Base-by-base conservation (phyloP, 2,113 vertebrate species). In the Pterophyllum scalare region DNA sequence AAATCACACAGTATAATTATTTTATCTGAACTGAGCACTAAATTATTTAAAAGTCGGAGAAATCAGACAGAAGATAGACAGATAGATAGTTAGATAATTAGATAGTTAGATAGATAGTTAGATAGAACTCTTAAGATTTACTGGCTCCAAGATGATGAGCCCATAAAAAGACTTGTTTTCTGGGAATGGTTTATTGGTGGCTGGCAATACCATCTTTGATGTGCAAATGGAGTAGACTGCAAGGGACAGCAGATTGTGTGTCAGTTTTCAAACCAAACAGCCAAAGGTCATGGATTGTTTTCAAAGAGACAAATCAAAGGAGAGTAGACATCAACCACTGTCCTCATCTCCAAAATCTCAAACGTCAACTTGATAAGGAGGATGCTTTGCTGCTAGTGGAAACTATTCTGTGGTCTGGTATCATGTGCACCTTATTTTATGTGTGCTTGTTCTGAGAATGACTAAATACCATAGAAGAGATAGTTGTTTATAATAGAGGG, bases 181-280 rank as follows among this genome's bases (percentile, higher is more conserved):
- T 28, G 40, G 64, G 40, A 70, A 28, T 22, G 7, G 15, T 70
- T 70, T 70, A 31, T 70, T 70, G 65, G 46, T 3, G 43, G 28
- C 19, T 70, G 40, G 24, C 40, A 70, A 49, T 49, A 70, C 40
- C 24, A 49, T 5, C 64, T 70, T 49, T 70, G 64, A 70, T 26
- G 64, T 49, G 24, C 65, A 70, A 70, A 70, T 70, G 65, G 10
- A 28, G 3, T 28, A 26, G 40, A 1, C 15, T 49, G 22, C 14
- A 49, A 26, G 43, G 24, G 28, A 70, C 24, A 24, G 46, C 65
- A 28, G 43, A 70, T 49, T 49, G 65, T 49, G 65, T 70, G 22
- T 70, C 65, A 70, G 5, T 49, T 40, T 28, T 70, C 65, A 49
- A 70, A 49, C 65, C 65, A 49, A 70, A 70, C 65, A 70, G 24